Evolutionary conservation across 2,888 invertebrate genomes (phyloP), one percentile per base, ranked within the genome.

Genomic region (Brachyptera putata): DNA sequence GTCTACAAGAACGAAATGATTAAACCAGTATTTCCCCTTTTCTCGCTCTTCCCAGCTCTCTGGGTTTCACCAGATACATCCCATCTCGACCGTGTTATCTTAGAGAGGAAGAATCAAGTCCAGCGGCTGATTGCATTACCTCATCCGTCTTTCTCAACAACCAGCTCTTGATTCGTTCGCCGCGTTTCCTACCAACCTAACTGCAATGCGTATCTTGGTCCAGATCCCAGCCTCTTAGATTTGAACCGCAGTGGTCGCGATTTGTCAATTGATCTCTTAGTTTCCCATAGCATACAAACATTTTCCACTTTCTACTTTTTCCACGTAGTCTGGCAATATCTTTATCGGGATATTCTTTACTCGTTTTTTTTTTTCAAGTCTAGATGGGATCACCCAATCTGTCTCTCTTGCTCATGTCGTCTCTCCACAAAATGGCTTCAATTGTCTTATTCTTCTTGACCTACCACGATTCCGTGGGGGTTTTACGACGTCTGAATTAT

Each of bases 241-340:
- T 30, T 18, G 18, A 21, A 3, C n/a, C 43, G 16, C 43, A 18
- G 18, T 18, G 43, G 53, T 34, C 22, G 11, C 36, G 21, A 50
- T 34, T 36, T 30, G 53, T 36, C 53, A 53, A 53, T 53, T 34
- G 53, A 53, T 53, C 36, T 16, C 46, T 46, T 24, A n/a, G 24
- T 21, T 22, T 24, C 3, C 46, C n/a, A n/a, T 9, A 7, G 14
- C 22, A 4, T 18, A 21, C 53, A n/a, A 50, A 14, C 30, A 14
- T 30, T 18, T 16, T 30, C 30, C 26, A 50, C 14, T 26, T 50
- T 30, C 21, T 36, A 21, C 34, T 34, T 53, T 53, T 18, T 34
- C 16, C 53, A 53, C 53, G 36, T 30, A n/a, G 9, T 9, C 18
- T 36, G 14, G 53, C 53, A 36, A 53, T 53, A 53, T 53, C 53